Conservation (phyloP, 2,797 vertebrate genomes). For the Pempheris klunzingeri region DNA sequence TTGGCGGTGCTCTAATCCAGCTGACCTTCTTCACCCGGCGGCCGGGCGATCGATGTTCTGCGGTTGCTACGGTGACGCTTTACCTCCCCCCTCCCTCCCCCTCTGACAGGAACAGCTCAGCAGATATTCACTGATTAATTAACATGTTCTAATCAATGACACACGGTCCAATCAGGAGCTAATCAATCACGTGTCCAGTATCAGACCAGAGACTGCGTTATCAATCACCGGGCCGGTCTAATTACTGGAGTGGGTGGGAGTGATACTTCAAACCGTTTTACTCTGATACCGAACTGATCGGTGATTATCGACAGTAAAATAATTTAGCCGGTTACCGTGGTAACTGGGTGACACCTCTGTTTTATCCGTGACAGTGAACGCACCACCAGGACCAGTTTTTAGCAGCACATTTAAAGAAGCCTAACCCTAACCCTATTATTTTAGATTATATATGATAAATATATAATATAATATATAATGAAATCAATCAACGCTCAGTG, state of each 20-base stretch:
- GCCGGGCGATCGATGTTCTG: constrained; percentile 46
- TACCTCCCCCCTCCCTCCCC: too few species aligned
- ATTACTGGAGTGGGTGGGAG: constrained; percentile 14
- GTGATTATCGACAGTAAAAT: not conserved
- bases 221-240: constrained; percentile 19
- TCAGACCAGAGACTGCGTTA: not conserved
- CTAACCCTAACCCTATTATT: too few species aligned
- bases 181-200: constrained; percentile 16
- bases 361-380: too few species aligned
- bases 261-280: constrained; percentile 1
- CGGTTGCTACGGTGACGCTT: constrained; percentile 21
- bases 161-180: not conserved
- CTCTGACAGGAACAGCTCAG: not conserved
- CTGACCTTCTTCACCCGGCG: constrained; percentile 57
- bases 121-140: constrained; percentile 12
- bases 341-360: too few species aligned
- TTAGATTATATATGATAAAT: too few species aligned
- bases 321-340: not conserved
- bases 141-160: constrained; percentile 14
- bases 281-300: not conserved
- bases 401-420: too few species aligned
- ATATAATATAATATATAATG: too few species aligned
- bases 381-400: too few species aligned
- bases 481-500: too few species aligned
- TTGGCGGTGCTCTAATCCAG: constrained; percentile 54